phyloP scores from a whole-genome alignment of 2,797 vertebrate species.

The Ptychobarbus kaznakovi region DNA sequence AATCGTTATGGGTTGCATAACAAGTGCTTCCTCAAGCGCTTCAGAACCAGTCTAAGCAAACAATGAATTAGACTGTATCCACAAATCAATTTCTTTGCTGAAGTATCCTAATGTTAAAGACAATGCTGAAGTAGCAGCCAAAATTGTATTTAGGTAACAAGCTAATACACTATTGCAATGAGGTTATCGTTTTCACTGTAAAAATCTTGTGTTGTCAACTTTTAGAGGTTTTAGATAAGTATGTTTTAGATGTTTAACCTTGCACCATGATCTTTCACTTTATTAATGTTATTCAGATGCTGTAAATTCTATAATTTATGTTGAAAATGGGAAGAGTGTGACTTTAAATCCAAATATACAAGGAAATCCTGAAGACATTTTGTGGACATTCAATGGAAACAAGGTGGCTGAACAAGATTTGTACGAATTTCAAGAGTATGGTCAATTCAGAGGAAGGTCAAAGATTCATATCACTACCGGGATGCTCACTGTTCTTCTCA shows the following conservation, averaged over 20 bases:
- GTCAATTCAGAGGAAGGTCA: constrained; percentile 35
- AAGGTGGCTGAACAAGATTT: constrained; percentile 65
- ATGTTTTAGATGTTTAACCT: neutral
- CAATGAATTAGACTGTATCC: neutral
- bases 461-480: constrained; percentile 54
- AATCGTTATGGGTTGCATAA: neutral
- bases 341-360: constrained; percentile 2
- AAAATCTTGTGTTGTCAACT: neutral
- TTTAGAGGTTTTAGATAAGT: no score
- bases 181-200: neutral
- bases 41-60: neutral
- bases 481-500: constrained; percentile 55
- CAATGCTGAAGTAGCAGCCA: neutral
- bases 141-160: neutral
- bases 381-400: constrained; percentile 68
- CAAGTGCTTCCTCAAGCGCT: neutral
- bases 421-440: fast-evolving
- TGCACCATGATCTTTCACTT: neutral
- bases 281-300: constrained; percentile 4
- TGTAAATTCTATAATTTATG: neutral
- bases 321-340: neutral
- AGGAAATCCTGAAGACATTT: constrained; percentile 42
- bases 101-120: neutral
- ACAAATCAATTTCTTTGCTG: neutral
- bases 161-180: neutral